A percentile compares a stretch with the other conserved stretches of the same genome.
Conservation (phyloP, 1,140 invertebrate genomes). For the Sesamia nonagrioides region DNA sequence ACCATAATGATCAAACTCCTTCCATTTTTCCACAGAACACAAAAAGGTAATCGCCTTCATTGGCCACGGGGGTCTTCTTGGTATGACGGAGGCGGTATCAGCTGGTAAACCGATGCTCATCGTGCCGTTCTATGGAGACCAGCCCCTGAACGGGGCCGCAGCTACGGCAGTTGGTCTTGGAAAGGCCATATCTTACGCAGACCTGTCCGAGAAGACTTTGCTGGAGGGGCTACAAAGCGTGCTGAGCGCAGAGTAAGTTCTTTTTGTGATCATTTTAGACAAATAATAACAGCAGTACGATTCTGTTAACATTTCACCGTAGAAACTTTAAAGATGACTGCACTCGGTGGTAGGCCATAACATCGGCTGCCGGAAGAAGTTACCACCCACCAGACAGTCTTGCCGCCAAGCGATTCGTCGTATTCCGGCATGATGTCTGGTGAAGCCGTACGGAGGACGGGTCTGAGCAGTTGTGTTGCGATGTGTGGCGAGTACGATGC, state of each 20-base stretch:
- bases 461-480: too few species aligned
- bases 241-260: conserved; percentile 83
- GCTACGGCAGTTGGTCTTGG: conserved; percentile 77
- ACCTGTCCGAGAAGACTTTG: conserved; percentile 78
- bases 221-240: conserved; percentile 74
- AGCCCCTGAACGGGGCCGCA: conserved; percentile 85
- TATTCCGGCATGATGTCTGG: too few species aligned
- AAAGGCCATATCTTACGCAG: conserved; percentile 67
- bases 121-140: conserved; percentile 89
- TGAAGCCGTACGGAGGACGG: too few species aligned
- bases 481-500: too few species aligned
- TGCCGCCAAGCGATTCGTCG: too few species aligned
- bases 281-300: too few species aligned
- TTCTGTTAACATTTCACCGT: too few species aligned
- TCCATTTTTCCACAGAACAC: conserved; percentile 87
- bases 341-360: too few species aligned
- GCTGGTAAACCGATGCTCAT: conserved; percentile 90
- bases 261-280: too few species aligned
- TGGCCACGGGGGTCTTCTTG: conserved; percentile 90
- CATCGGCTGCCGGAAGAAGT: too few species aligned
- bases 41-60: conserved; percentile 90
- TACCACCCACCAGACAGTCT: too few species aligned
- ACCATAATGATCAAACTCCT: neutral
- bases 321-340: too few species aligned
- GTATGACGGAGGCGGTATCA: conserved; percentile 89